Evolutionary conservation across 2,888 invertebrate genomes (phyloP), one percentile per base, ranked within the genome.

Genomic region (Drosophila subsilvestris): DNA sequence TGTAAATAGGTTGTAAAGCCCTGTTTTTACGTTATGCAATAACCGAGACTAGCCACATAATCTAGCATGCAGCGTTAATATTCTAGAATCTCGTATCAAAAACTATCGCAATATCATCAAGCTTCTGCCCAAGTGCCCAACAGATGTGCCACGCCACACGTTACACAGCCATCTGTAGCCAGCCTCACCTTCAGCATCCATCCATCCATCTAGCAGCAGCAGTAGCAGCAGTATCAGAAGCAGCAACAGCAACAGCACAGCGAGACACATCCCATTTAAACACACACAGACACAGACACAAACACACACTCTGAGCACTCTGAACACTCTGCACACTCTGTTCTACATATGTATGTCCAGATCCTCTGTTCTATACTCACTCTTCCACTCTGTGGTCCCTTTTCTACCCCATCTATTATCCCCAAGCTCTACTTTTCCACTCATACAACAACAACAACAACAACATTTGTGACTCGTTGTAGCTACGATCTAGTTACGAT

Each of bases 1-100:
- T 91, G 91, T 91, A 91, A 90, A 84, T 91, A 90, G 91, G 91
- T 91, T 91, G 91, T 91, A 91, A 91, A 91, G 91, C 91, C 91
- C 91, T 91, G 91, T 90, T 90, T 91, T 88, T 81, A 84, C 82
- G 80, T 86, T 84, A 87, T 75, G 76, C 72, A 66, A 74, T 73
- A 72, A 78, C 59, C 69, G 59, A 80, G 65, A 68, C 65, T 74
- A 75, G 72, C 76, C 74, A 76, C 67, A 61, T 61, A 45, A 67
- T 69, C 66, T 81, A 77, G 84, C 79, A 86, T 79, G 86, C 86
- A 87, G 88, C 90, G 90, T 90, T 90, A 89, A 70, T 61, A 63
- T 91, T 90, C 67, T 90, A 91, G 91, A 91, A 91, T 90, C 73
- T 91, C 90, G 90, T 91, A 90, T 90, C 90, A 78, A 81, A 90